A percentile compares a stretch with the other conserved stretches of the same genome.
These are phyloP conservation scores for Geotrypetes seraphini DNA, from an alignment of 2,797 vertebrate genomes.

Conservation along the genomic window DNA sequence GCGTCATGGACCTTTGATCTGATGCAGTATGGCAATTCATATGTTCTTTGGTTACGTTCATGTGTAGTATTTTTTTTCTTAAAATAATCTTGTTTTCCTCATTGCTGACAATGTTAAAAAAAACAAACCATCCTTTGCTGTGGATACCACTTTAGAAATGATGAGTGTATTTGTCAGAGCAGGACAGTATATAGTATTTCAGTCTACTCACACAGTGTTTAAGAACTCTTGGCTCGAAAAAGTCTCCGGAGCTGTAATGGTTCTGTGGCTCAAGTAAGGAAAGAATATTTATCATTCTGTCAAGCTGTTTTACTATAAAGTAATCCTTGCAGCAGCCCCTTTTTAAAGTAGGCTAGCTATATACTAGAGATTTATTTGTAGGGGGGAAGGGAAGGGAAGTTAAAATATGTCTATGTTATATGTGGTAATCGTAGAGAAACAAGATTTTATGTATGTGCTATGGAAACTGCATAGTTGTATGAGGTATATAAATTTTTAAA, in stretches of 20 bases:
- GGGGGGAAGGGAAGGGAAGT: too few relatives aligned
- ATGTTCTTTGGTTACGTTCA: background rate
- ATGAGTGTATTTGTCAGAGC: constrained; percentile 15
- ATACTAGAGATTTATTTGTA: too few relatives aligned
- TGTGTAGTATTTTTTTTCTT: too few relatives aligned
- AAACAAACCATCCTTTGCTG: background rate
- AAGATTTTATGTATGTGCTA: too few relatives aligned
- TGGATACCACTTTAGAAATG: constrained; percentile 5
- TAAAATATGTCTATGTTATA: too few relatives aligned
- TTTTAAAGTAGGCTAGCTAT: constrained; percentile 20
- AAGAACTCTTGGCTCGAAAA: constrained; percentile 19
- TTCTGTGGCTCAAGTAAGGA: constrained; percentile 28
- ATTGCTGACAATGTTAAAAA: background rate
- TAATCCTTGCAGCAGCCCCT: constrained; percentile 14
- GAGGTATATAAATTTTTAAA: too few relatives aligned
- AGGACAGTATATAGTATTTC: constrained; percentile 13
- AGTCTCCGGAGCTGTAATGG: constrained; percentile 12
- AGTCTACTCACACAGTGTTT: constrained; percentile 11
- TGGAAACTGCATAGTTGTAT: too few relatives aligned
- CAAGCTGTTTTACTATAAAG: constrained; percentile 11
- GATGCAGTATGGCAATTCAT: background rate
- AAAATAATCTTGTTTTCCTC: constrained; percentile 7
- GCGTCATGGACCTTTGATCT: too few relatives aligned
- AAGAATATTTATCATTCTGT: constrained; percentile 27
- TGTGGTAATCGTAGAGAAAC: too few relatives aligned